Conservation (phyloP, 2,888 invertebrate genomes). For the Caenorhabditis sp. region DNA sequence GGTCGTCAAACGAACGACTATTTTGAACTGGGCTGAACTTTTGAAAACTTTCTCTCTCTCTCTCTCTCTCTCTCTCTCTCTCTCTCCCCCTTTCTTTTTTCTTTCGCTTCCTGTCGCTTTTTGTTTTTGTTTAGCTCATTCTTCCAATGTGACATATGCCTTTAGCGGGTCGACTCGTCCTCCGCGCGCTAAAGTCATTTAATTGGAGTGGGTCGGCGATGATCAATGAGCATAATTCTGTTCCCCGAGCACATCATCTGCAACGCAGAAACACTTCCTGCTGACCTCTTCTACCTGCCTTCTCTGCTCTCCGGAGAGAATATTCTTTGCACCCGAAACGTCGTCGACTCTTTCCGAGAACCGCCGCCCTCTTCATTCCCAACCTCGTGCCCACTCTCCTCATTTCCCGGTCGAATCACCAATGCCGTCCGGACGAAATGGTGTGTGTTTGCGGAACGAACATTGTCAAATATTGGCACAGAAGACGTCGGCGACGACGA, state of each 20-base stretch:
- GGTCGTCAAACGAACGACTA: constrained; percentile 23
- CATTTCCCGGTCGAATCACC: constrained; percentile 10
- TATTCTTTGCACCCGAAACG: constrained; percentile 6
- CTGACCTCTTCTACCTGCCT: neutral
- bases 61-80: neutral
- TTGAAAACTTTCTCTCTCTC: constrained; percentile 4
- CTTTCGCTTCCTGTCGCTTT: too few species aligned
- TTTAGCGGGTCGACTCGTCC: neutral
- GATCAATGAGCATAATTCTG: too few species aligned
- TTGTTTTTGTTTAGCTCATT: constrained; percentile 42
- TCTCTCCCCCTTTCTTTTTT: neutral
- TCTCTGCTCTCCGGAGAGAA: neutral
- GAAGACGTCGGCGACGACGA: neutral
- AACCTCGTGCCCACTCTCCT: neutral
- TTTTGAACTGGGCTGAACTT: constrained; percentile 19
- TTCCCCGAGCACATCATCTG: too few species aligned
- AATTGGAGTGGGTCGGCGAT: too few species aligned
- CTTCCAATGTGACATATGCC: constrained; percentile 11
- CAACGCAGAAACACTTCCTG: too few species aligned
- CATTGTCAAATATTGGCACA: constrained; percentile 10
- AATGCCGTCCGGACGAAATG: constrained; percentile 10
- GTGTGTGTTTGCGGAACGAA: neutral
- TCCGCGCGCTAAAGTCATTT: constrained; percentile 30
- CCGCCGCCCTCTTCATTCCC: neutral
- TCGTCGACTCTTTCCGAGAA: constrained; percentile 1